Evolutionary conservation across 2,888 invertebrate species (phyloP), one percentile per base, ranked within the genome.

Genomic region (Ferrisia virgata): DNA sequence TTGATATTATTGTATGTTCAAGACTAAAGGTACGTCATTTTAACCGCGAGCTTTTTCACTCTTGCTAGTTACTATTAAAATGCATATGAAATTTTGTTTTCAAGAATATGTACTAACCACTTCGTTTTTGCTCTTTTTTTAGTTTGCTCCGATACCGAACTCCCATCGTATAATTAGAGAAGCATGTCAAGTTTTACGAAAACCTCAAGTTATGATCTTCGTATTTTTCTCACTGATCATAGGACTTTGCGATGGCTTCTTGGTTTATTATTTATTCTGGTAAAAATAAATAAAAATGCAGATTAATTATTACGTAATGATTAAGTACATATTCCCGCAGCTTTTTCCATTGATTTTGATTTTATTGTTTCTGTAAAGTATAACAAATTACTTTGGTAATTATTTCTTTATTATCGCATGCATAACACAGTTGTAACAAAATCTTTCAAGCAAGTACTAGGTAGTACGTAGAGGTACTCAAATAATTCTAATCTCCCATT

Each of bases 211-310:
- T 0, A 87, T 92, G 0, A 90, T 93, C 11, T 95, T 95, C 88
- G 90, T 95, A 18, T 88, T 90, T 0, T 95, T 94, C 87, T 93
- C 95, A 0, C 92, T 93, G 0, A 90, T 94, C 11, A 94, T 93
- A 0, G 95, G 95, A 0, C 92, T 94, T 0, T 90, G 94, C 36
- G 95, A 95, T 87, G 93, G 94, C 80, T 94, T 95, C 88, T 92
- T 95, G 82, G 93, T 95, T 18, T 95, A 94, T 87, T 95, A 94
- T 87, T 91, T 95, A 89, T 94, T 95, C 88, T 95, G 95, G 94
- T 93, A 87, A 90, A 90, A 53, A 53, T 53, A 47, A 72, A 76
- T 18, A 76, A 76, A 76, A 88, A 58, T 39, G 36, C 28, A 8
- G 15, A 36, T 40, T 80, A 43, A 28, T 43, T 53, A 80, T 80